phyloP scores from a whole-genome alignment of 1,140 invertebrate species.

The Atta cephalotes region DNA sequence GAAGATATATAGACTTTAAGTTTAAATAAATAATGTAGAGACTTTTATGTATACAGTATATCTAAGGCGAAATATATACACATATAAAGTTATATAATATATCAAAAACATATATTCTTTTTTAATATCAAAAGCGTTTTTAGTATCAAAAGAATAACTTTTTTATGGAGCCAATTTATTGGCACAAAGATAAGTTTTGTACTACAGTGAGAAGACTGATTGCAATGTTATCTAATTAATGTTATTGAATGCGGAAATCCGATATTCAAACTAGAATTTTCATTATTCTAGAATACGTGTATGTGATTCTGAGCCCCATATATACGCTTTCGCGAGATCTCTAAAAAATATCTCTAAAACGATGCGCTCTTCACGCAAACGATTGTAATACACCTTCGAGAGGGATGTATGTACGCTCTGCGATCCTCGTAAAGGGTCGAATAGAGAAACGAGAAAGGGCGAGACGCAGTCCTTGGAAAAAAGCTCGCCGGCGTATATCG shows the following conservation, averaged over 20 bases:
- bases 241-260: neutral
- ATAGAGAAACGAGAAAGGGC: conserved; percentile 12
- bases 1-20: neutral
- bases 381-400: conserved; percentile 47
- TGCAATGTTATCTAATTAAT: neutral
- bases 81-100: neutral
- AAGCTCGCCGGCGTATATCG: conserved; percentile 31
- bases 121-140: neutral
- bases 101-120: neutral
- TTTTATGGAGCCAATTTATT: neutral
- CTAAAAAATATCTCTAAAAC: conserved; percentile 28
- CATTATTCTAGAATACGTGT: neutral
- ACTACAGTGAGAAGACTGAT: neutral
- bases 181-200: neutral
- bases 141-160: neutral
- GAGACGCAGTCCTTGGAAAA: conserved; percentile 4
- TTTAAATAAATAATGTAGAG: neutral
- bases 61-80: neutral
- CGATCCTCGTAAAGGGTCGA: conserved; percentile 61
- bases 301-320: neutral
- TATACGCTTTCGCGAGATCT: neutral
- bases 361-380: conserved; percentile 31
- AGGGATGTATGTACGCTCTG: conserved; percentile 23
- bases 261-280: neutral
- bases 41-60: neutral